A percentile compares a stretch with the other conserved stretches of the same genome.
phyloP scores from a whole-genome alignment of 1,140 invertebrate species.

The Thaumatotibia leucotreta region DNA sequence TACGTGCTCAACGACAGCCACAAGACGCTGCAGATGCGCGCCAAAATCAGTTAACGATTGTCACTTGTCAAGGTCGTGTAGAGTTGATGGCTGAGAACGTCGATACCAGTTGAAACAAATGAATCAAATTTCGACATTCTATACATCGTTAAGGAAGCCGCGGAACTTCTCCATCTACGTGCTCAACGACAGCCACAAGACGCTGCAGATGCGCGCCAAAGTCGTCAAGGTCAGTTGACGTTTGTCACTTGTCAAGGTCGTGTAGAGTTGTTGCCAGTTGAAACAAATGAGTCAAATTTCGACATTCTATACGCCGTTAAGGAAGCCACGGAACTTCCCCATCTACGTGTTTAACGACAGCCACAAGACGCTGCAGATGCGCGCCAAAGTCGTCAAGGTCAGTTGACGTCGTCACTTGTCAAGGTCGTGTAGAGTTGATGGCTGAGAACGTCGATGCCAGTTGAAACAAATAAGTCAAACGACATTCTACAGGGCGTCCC shows the following conservation, averaged over 20 bases:
- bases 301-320: conserved; percentile 97
- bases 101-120: too few relatives aligned
- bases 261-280: too few relatives aligned
- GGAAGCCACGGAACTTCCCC: conserved; percentile 88
- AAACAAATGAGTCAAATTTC: conserved; percentile 74
- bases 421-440: too few relatives aligned
- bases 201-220: conserved; percentile 88
- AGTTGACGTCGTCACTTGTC: too few relatives aligned
- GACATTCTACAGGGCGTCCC: too few relatives aligned
- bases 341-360: conserved; percentile 95
- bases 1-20: conserved; percentile 96
- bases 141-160: too few relatives aligned
- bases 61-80: too few relatives aligned
- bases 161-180: conserved; percentile 93
- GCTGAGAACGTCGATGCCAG: too few relatives aligned
- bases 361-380: conserved; percentile 92
- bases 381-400: conserved; percentile 84
- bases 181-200: conserved; percentile 96
- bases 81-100: too few relatives aligned
- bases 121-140: too few relatives aligned
- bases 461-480: too few relatives aligned
- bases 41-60: conserved; percentile 84
- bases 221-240: conserved; percentile 78
- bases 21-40: conserved; percentile 91
- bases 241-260: too few relatives aligned